Base-by-base conservation (phyloP, 2,797 vertebrate genomes). In the Leucoraja ocellata region DNA sequence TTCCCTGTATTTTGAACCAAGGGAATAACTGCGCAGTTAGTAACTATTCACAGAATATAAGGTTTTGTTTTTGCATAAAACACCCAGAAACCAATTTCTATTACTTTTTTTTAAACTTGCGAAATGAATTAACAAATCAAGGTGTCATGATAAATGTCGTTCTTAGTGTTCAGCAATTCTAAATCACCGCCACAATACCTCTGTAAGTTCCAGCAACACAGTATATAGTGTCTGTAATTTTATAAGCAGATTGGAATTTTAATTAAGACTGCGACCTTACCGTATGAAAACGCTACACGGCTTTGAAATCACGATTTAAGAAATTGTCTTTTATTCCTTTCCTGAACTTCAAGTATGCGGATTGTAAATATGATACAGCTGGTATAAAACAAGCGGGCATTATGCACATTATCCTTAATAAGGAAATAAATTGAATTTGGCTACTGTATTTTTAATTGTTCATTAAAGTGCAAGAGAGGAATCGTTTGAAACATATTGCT, bases 351-450 rank as follows among this genome's bases (percentile, higher is more conserved):
- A 74, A 39, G 13, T 14, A 13, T 76, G 9, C 90, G 39, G 9
- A 46, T n/a, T 54, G 73, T 46, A 54, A 54, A 36, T 68, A 16
- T 39, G 13, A 11, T 58, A 28, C 39, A 54, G 28, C 2, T 91
- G 90, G 21, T 74, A 74, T 92, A 14, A 58, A 73, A 74, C 54
- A 4, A 73, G 18, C 39, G 71, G 13, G 54, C 71, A 74, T 92
- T 91, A 36, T 65, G n/a, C 86, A 39, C 63, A 68, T 71, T 18
- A 54, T 23, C 21, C 10, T 91, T 54, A 91, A 74, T 73, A 54
- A 92, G 90, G 73, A 74, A 92, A 74, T 73, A 92, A 8, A 74
- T 92, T 76, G 71, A 54, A 76, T 92, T 91, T 92, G 90, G 73
- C 10, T 25, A n/a, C 39, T 58, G 39, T 76, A 92, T 92, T 92